phyloP scores from a whole-genome alignment of 2,888 invertebrate genomes.

The Leucozona laternaria region DNA sequence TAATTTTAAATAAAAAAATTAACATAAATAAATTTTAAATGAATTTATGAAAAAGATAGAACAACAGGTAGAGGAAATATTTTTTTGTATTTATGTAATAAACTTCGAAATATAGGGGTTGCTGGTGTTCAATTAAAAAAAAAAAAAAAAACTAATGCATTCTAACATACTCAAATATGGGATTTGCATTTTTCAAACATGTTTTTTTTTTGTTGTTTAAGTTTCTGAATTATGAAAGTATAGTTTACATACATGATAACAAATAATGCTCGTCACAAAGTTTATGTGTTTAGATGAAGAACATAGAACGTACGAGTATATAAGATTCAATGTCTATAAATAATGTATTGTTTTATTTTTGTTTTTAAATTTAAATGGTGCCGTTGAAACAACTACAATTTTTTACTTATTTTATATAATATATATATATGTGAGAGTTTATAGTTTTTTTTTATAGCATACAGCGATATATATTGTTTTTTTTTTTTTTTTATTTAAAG shows the following conservation, averaged over 20 bases:
- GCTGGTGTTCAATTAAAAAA: constrained; percentile 70
- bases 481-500: not conserved
- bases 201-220: constrained; percentile 11
- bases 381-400: constrained; percentile 60
- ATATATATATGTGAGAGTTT: constrained; percentile 1
- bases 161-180: constrained; percentile 66
- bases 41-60: constrained; percentile 57
- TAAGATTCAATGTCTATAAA: not conserved
- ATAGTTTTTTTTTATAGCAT: constrained; percentile 30
- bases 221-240: constrained; percentile 38
- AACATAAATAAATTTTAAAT: constrained; percentile 10
- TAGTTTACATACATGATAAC: constrained; percentile 35
- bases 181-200: constrained; percentile 31
- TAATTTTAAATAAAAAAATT: not conserved
- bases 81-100: constrained; percentile 24
- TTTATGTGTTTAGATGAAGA: constrained; percentile 43
- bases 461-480: constrained; percentile 21
- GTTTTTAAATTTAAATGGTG: constrained; percentile 33
- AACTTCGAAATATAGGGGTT: constrained; percentile 74
- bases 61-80: constrained; percentile 59
- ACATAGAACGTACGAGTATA: constrained; percentile 7
- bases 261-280: constrained; percentile 49
- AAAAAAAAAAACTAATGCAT: constrained; percentile 65
- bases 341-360: not conserved
- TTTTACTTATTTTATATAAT: constrained; percentile 1